A percentile compares a stretch with the other conserved stretches of the same genome.
Evolutionary conservation across 92 coral and sea anemone genomes (phyloP).

Genomic region (Paragorgia papillata): DNA sequence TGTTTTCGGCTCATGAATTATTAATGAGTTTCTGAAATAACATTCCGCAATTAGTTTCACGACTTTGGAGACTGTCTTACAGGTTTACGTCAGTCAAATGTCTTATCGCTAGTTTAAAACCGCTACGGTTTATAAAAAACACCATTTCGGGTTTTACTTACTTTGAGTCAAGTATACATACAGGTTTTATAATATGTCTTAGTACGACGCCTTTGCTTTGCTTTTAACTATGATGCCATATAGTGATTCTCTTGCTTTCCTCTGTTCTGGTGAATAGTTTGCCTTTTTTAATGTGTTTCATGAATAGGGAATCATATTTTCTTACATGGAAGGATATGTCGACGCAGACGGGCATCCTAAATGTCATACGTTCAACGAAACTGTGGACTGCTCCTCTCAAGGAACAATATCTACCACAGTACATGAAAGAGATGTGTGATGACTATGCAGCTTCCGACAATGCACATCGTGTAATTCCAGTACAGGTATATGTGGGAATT

Average conservation of each 20-base stretch:
- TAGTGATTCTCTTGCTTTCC: no score
- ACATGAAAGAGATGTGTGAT: slow-evolving; percentile 44
- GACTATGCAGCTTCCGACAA: slow-evolving; percentile 18
- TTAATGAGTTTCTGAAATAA: no score
- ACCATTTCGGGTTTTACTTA: no score
- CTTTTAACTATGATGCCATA: no score
- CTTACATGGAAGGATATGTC: slow-evolving; percentile 53
- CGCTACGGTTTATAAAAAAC: no score
- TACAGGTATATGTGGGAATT: slow-evolving; percentile 13
- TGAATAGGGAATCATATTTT: slow-evolving; percentile 25
- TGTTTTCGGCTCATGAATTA: no score
- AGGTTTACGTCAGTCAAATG: no score
- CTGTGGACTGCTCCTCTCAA: slow-evolving; percentile 38
- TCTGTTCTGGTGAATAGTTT: not conserved
- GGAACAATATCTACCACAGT: slow-evolving; percentile 31
- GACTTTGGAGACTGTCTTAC: no score
- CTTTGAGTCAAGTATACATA: no score
- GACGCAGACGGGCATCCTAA: slow-evolving; percentile 33
- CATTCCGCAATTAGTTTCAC: no score
- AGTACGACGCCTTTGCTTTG: no score
- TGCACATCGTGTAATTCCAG: slow-evolving; percentile 42
- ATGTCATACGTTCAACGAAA: slow-evolving; percentile 33
- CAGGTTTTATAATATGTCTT: not conserved
- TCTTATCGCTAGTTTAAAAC: no score
- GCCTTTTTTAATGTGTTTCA: not conserved